phyloP scores from a whole-genome alignment of 2,888 invertebrate species.

The Palloptera scutellata region DNA sequence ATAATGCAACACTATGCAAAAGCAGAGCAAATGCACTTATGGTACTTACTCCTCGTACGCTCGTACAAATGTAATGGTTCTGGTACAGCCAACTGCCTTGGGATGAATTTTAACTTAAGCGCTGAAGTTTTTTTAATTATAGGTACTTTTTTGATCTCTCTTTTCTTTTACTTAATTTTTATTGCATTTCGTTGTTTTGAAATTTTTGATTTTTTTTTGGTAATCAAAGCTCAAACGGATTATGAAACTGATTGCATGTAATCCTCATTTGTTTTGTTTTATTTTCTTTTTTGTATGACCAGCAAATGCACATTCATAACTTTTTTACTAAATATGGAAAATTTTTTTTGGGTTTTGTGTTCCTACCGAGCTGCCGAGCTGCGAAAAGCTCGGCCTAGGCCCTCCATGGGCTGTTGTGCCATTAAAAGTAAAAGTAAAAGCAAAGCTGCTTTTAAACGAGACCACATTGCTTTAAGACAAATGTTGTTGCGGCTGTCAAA shows the following conservation, averaged over 20 bases:
- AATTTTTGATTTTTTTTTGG: background rate
- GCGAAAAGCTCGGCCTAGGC: no score
- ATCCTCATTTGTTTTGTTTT: constrained; percentile 13
- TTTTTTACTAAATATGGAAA: no score
- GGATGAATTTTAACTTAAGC: constrained; percentile 23
- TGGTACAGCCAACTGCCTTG: constrained; percentile 18
- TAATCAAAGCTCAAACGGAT: constrained; percentile 15
- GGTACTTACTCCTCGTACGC: background rate
- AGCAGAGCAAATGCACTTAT: background rate
- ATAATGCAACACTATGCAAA: background rate
- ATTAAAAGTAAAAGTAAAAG: no score
- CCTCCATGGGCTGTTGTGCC: no score
- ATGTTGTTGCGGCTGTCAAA: no score
- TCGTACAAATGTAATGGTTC: background rate
- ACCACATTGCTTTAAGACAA: no score
- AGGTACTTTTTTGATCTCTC: background rate
- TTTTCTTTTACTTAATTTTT: constrained; percentile 25
- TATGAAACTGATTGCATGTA: constrained; percentile 27
- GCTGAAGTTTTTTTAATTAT: constrained; percentile 11
- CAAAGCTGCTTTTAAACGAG: no score
- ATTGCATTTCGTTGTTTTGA: constrained; percentile 23
- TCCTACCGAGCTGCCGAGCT: no score
- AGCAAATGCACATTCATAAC: background rate
- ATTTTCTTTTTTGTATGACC: background rate
- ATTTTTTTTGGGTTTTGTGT: no score